Base-by-base conservation (phyloP, 2,797 vertebrate species). In the Naso thynnoides region DNA sequence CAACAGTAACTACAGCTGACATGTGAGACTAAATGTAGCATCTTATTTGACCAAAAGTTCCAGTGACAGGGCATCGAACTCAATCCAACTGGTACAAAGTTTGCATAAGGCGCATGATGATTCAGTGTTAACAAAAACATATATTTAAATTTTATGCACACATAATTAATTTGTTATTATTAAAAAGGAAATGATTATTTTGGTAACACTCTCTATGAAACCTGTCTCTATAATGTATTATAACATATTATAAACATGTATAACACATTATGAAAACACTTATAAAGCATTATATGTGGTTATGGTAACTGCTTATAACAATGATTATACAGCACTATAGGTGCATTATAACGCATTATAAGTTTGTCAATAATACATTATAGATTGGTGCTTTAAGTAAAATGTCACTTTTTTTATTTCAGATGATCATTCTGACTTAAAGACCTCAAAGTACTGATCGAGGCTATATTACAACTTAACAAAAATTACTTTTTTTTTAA, bases 1-100 rank as follows among this genome's bases (percentile, higher is more conserved):
- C 79, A 88, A 66, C 89, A 73, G 83, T 70, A 72, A 68, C 85
- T 65, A 47, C 68, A 56, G 85, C 72, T 80, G 89, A 90, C 86
- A 76, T 44, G 56, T 26, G 58, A 70, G 59, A 81, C 79, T 73
- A 70, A 73, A 86, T 52, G 64, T 64, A 82, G 76, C 70, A 60
- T 77, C 60, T 68, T 72, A 69, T 74, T 73, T n/a, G 21, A 73
- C 24, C 4, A 38, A 66, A 53, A 21, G 26, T 15, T 63, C 39
- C 41, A 16, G 44, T 24, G 42, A 26, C 18, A 15, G 36, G n/a
- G 36, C 21, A 7, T 39, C 21, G 6, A 6, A 3, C 27, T 52
- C 47, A 14, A 21, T 19, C 5, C 36, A 42, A 21, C 24, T 3
- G 33, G 33, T 3, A 36, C 33, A 36, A 49, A 50, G 21, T 0